Evolutionary conservation across 1,140 invertebrate genomes (phyloP).

Genomic region (Microplitis mediator): DNA sequence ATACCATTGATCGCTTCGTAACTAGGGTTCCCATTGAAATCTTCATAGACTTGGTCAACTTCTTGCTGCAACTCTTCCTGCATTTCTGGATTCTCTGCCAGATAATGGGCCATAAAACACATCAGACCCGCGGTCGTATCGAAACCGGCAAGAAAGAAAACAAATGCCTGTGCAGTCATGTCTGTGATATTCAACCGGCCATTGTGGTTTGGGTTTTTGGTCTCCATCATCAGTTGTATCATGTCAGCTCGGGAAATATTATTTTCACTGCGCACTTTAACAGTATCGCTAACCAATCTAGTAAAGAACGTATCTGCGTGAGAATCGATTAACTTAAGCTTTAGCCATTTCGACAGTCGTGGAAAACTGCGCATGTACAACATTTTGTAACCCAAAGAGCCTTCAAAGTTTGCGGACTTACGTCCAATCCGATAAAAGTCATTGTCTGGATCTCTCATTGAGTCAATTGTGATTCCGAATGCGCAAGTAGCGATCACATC

Average conservation of each 20-base stretch:
- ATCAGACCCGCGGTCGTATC: slow-evolving; percentile 54
- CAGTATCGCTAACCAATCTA: slow-evolving; percentile 34
- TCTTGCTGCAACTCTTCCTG: slow-evolving; percentile 58
- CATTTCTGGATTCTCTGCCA: slow-evolving; percentile 64
- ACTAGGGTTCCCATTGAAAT: slow-evolving; percentile 35
- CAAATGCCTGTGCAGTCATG: slow-evolving; percentile 46
- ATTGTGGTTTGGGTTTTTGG: slow-evolving; percentile 38
- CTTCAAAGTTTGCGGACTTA: slow-evolving; percentile 38
- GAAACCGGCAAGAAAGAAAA: slow-evolving; percentile 56
- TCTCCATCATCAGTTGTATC: slow-evolving; percentile 50
- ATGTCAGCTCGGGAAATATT: slow-evolving; percentile 45
- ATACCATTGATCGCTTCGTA: slow-evolving; percentile 39
- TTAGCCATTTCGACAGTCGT: slow-evolving; percentile 36
- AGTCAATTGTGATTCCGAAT: slow-evolving; percentile 54
- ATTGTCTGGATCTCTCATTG: slow-evolving; percentile 50
- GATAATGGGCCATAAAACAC: slow-evolving; percentile 51
- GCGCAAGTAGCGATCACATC: slow-evolving; percentile 56
- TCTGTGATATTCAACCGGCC: slow-evolving; percentile 23
- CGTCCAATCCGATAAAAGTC: slow-evolving; percentile 51
- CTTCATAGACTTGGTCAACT: slow-evolving; percentile 38
- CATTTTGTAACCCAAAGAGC: slow-evolving; percentile 27
- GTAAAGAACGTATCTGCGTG: too few relatives aligned
- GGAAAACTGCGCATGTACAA: slow-evolving; percentile 23
- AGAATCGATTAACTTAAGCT: neutral
- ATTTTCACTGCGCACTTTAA: slow-evolving; percentile 35